Evolutionary conservation across 2,113 vertebrate genomes (phyloP).

Genomic region (Microcebus lehilahytsara): DNA sequence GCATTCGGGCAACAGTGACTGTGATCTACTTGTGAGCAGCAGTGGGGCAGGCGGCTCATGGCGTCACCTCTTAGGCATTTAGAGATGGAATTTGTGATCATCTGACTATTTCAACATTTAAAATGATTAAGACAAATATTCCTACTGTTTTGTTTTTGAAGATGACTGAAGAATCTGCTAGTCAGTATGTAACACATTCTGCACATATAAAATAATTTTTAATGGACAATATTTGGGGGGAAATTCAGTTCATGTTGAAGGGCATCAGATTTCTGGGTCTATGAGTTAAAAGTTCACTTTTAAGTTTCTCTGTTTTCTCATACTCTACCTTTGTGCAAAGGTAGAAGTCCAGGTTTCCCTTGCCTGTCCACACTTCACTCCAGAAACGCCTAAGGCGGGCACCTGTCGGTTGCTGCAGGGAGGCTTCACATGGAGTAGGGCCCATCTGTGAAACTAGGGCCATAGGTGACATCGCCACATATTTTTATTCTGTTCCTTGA

Average conservation of each 20-base stretch:
- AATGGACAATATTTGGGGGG: background rate
- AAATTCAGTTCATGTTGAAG: background rate
- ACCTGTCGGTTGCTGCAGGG: background rate
- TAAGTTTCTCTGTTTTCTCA: background rate
- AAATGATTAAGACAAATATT: background rate
- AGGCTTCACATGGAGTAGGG: background rate
- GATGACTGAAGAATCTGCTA: background rate
- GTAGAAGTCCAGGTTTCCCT: background rate
- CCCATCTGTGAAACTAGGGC: background rate
- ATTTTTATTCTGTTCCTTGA: background rate
- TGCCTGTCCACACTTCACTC: background rate
- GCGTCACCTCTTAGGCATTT: background rate
- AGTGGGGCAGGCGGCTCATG: fast-evolving
- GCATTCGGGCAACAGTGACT: background rate
- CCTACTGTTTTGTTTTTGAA: background rate
- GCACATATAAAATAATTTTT: background rate
- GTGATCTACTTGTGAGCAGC: background rate
- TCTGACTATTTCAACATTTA: background rate
- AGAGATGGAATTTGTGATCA: background rate
- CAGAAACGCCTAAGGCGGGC: background rate
- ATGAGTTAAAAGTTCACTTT: background rate
- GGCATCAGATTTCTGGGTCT: background rate
- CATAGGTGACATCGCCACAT: no score
- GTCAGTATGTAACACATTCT: background rate
- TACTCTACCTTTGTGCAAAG: background rate